Evolutionary conservation across 1,140 invertebrate genomes (phyloP).

Genomic region (Drosophila subpulchrella): DNA sequence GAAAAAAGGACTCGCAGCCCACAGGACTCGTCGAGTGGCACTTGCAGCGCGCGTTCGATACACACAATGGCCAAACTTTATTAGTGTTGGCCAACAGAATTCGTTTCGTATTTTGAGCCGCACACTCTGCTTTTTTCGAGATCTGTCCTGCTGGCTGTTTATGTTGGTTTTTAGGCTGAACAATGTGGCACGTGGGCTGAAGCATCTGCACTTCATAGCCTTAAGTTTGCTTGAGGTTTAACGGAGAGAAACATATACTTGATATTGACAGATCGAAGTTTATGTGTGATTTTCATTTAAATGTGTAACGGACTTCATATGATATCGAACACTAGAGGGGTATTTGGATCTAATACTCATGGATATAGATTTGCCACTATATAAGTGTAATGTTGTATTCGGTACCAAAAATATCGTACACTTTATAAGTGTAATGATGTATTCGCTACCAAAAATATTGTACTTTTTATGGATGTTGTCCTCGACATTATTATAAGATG

Average conservation of each 20-base stretch:
- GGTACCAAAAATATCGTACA: too few relatives aligned
- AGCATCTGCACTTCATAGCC: constrained; percentile 45
- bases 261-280: neutral
- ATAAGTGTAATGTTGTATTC: too few relatives aligned
- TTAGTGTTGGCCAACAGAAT: constrained; percentile 72
- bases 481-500: too few relatives aligned
- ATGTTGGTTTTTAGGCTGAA: constrained; percentile 65
- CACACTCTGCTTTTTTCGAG: constrained; percentile 4
- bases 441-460: too few relatives aligned
- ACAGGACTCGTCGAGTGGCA: constrained; percentile 64
- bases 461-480: too few relatives aligned
- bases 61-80: constrained; percentile 55
- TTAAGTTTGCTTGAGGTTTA: constrained; percentile 17
- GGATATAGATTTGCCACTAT: too few relatives aligned
- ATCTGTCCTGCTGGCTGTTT: constrained; percentile 43
- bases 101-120: constrained; percentile 26
- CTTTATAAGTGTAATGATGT: too few relatives aligned
- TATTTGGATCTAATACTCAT: too few relatives aligned
- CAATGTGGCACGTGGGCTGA: constrained; percentile 67
- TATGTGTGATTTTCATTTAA: neutral
- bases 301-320: too few relatives aligned
- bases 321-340: too few relatives aligned
- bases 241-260: neutral
- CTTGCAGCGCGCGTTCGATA: constrained; percentile 64
- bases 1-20: constrained; percentile 17